Percentiles rank a stretch among this genome's conserved stretches.
These are phyloP conservation scores for Ischnura elegans DNA, from an alignment of 2,888 invertebrate genomes.

Conservation along the genomic window DNA sequence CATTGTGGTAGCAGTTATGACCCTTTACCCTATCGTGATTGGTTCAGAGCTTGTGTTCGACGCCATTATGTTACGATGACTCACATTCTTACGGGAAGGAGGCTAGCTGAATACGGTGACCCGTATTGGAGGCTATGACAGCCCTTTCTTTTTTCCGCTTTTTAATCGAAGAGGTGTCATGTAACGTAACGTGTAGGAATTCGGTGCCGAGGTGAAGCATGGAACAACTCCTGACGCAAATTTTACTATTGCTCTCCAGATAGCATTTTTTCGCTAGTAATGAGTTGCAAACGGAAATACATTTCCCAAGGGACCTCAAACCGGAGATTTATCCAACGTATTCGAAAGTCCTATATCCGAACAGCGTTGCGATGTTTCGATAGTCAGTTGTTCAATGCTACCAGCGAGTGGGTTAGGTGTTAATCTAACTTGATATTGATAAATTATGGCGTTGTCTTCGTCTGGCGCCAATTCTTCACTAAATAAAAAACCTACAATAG, in stretches of 20 bases:
- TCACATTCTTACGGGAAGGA: slow-evolving; percentile 80
- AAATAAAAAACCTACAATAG: slow-evolving; percentile 72
- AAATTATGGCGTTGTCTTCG: slow-evolving; percentile 77
- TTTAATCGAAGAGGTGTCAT: slow-evolving; percentile 73
- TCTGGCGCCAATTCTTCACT: slow-evolving; percentile 74
- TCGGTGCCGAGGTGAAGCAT: slow-evolving; percentile 6
- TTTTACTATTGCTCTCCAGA: neutral
- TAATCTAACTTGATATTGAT: slow-evolving; percentile 71
- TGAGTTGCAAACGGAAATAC: neutral
- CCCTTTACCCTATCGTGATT: slow-evolving; percentile 76
- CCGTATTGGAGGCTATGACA: slow-evolving; percentile 78
- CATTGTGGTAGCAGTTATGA: slow-evolving; percentile 72
- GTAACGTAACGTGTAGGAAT: slow-evolving; percentile 69
- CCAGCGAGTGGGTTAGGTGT: slow-evolving; percentile 61
- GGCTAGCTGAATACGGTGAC: slow-evolving; percentile 76
- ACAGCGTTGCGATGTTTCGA: slow-evolving; percentile 43
- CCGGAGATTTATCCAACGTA: neutral
- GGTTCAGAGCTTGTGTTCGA: slow-evolving; percentile 77
- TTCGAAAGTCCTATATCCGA: slow-evolving; percentile 39
- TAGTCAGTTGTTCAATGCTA: slow-evolving; percentile 59
- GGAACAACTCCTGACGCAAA: neutral
- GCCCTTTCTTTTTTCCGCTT: slow-evolving; percentile 72
- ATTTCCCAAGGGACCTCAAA: neutral
- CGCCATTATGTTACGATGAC: slow-evolving; percentile 84
- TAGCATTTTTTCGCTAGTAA: neutral